phyloP scores from a whole-genome alignment of 2,113 vertebrate species.

The Zapornia atra region DNA sequence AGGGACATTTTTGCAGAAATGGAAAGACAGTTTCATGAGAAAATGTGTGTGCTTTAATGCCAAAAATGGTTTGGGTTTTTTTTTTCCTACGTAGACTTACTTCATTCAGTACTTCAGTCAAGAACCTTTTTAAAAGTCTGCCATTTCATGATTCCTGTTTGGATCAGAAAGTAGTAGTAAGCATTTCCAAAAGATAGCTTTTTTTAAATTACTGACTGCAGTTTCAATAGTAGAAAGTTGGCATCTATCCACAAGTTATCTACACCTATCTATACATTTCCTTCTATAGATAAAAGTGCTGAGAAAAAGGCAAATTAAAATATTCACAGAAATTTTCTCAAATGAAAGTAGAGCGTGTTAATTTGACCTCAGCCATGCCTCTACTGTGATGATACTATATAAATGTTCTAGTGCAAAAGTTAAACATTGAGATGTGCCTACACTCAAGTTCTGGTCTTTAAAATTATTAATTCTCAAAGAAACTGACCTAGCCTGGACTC shows the following conservation, averaged over 20 bases:
- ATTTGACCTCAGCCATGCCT: background rate
- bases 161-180: background rate
- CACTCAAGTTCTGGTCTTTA: background rate
- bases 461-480: background rate
- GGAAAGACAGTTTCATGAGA: background rate
- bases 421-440: background rate
- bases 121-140: background rate
- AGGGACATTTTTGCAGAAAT: background rate
- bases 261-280: background rate
- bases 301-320: background rate
- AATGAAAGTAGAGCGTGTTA: background rate
- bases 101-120: background rate
- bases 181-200: background rate
- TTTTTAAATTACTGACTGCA: background rate
- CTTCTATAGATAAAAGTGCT: background rate
- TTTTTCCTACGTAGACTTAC: background rate
- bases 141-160: background rate
- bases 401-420: background rate
- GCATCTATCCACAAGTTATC: background rate
- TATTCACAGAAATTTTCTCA: background rate
- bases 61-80: background rate
- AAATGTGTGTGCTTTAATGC: background rate
- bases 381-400: background rate
- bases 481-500: background rate
- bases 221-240: background rate